A percentile compares a stretch with the other conserved stretches of the same genome.
Conservation (phyloP, 2,797 vertebrate genomes). For the Lepidocolaptes lacrymiger region DNA sequence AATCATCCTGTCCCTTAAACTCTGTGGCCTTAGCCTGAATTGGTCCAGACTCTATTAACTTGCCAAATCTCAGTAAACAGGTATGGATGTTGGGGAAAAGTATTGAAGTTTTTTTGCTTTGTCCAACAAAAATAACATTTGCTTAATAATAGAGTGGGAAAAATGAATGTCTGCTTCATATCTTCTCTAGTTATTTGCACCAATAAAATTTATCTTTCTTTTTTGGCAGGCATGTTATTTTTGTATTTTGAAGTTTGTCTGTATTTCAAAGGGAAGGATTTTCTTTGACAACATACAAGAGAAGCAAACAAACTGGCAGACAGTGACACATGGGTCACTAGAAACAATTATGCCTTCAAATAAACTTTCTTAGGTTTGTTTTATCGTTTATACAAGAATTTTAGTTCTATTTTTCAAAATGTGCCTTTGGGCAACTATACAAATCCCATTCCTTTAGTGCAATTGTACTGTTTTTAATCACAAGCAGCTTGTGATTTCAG, state of each 20-base stretch:
- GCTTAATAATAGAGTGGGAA: background rate
- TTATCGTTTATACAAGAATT: background rate
- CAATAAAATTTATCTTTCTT: background rate
- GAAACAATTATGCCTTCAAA: background rate
- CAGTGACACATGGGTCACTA: background rate
- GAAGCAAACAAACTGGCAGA: background rate
- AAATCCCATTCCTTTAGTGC: background rate
- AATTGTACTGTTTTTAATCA: constrained; percentile 17
- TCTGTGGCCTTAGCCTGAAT: background rate
- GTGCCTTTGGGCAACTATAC: background rate
- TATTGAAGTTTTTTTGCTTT: background rate
- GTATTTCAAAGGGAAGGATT: background rate
- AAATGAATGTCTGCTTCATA: background rate
- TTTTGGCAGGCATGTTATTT: background rate
- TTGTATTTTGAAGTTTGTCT: background rate
- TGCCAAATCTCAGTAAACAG: background rate
- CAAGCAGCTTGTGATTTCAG: background rate
- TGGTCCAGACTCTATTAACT: background rate
- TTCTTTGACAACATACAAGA: background rate
- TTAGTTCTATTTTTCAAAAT: background rate
- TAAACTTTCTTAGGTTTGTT: background rate
- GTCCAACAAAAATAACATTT: background rate
- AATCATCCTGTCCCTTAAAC: background rate
- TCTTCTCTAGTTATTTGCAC: background rate
- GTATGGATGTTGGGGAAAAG: background rate